These are phyloP conservation scores for Leptinotarsa texana DNA, from an alignment of 1,140 invertebrate species.

Conservation along the genomic window DNA sequence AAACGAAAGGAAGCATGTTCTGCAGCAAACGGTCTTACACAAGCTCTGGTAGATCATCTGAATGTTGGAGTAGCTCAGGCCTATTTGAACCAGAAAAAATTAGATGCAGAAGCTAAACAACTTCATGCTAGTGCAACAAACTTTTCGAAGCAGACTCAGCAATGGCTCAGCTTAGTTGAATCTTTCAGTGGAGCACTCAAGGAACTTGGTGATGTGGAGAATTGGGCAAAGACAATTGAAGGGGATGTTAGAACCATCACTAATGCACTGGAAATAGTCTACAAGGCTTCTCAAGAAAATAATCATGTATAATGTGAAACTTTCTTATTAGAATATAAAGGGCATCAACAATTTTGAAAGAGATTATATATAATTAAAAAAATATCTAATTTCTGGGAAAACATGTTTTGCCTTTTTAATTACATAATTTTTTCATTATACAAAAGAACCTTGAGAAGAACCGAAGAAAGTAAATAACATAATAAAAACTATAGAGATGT, in stretches of 20 bases:
- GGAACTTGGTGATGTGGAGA: slow-evolving; percentile 98
- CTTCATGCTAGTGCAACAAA: slow-evolving; percentile 92
- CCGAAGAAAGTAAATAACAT: no score
- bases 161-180: slow-evolving; percentile 93
- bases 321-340: no score
- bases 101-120: slow-evolving; percentile 96
- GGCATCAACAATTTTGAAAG: no score
- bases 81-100: slow-evolving; percentile 95
- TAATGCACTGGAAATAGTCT: slow-evolving; percentile 91
- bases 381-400: no score
- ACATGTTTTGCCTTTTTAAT: no score
- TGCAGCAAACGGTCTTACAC: slow-evolving; percentile 88
- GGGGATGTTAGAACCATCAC: slow-evolving; percentile 93
- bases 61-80: slow-evolving; percentile 98
- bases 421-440: no score
- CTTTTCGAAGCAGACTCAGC: slow-evolving; percentile 95
- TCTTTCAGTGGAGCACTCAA: slow-evolving; percentile 95
- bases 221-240: slow-evolving; percentile 97
- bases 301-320: background rate
- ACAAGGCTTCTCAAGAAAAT: slow-evolving; percentile 73
- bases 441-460: no score
- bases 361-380: no score
- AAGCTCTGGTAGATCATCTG: slow-evolving; percentile 93
- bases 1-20: slow-evolving; percentile 91
- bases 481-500: no score